Evolutionary conservation across 2,888 invertebrate genomes (phyloP).

Genomic region (Mesochorus sp.): DNA sequence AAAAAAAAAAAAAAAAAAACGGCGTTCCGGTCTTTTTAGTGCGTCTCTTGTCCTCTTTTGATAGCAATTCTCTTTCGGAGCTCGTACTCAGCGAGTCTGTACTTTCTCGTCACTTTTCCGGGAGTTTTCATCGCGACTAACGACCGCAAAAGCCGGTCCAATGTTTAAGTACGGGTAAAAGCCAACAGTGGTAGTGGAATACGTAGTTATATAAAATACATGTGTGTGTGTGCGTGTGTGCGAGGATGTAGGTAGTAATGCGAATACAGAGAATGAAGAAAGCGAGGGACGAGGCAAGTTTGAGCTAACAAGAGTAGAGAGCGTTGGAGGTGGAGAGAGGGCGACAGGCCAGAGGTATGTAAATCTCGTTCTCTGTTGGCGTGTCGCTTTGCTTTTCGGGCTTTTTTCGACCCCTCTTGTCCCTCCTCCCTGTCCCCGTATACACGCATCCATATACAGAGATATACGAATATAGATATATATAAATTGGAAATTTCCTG

Average conservation of each 20-base stretch:
- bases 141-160: slow-evolving; percentile 64
- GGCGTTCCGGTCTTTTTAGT: too few species aligned
- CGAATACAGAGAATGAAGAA: slow-evolving; percentile 17
- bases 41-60: slow-evolving; percentile 1
- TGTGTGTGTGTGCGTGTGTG: neutral
- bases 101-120: slow-evolving; percentile 50
- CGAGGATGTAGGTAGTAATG: slow-evolving; percentile 3
- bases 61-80: slow-evolving; percentile 25
- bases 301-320: slow-evolving; percentile 76
- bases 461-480: neutral
- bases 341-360: slow-evolving; percentile 70
- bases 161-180: slow-evolving; percentile 74
- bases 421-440: slow-evolving; percentile 9
- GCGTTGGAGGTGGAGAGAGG: slow-evolving; percentile 39
- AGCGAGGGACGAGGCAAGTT: slow-evolving; percentile 77
- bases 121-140: slow-evolving; percentile 70
- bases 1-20: too few species aligned
- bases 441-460: slow-evolving; percentile 5
- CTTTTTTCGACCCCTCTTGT: slow-evolving; percentile 30
- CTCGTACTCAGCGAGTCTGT: neutral
- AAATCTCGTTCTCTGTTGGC: slow-evolving; percentile 72
- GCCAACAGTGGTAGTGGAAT: slow-evolving; percentile 63
- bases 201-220: neutral
- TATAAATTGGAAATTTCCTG: neutral
- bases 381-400: slow-evolving; percentile 60